Evolutionary conservation across 2,113 vertebrate genomes (phyloP).

Genomic region (Sterrhoptilus dennistouni): DNA sequence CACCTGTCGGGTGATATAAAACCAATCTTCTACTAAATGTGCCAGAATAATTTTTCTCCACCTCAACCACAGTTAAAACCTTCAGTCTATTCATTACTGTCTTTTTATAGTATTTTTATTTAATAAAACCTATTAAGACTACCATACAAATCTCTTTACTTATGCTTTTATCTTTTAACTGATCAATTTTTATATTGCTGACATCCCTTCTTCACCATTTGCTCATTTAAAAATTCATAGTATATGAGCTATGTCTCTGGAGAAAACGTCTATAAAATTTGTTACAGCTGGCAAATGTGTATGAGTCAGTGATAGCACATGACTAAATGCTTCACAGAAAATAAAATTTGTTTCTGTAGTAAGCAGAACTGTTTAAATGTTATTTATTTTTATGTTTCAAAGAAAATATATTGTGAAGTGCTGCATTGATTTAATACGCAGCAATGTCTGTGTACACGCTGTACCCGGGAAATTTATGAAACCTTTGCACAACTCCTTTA

Average conservation of each 20-base stretch:
- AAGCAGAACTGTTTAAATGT: conserved; percentile 99
- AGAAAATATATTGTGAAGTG: conserved; percentile 99
- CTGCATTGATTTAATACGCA: conserved; percentile 99
- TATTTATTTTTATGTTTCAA: conserved; percentile 99
- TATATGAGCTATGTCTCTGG: conserved; percentile 92
- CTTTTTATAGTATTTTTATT: conserved; percentile 97
- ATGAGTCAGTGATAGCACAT: conserved; percentile 84
- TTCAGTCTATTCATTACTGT: conserved; percentile 82
- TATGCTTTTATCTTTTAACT: conserved; percentile 92
- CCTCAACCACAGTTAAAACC: conserved; percentile 75
- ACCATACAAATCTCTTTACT: conserved; percentile 98
- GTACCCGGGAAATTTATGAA: conserved; percentile 96
- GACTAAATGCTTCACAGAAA: conserved; percentile 90
- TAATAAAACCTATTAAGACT: conserved; percentile 99
- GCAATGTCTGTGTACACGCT: conserved; percentile 91
- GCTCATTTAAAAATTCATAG: conserved; percentile 98
- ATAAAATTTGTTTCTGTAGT: conserved; percentile 99
- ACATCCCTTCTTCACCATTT: conserved; percentile 93
- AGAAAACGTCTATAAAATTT: conserved; percentile 94
- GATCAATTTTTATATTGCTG: conserved; percentile 99
- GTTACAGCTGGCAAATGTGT: conserved; percentile 86
- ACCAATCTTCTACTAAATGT: conserved; percentile 78
- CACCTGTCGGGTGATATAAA: conserved; percentile 78
- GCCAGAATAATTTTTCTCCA: conserved; percentile 80
- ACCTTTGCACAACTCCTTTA: conserved; percentile 99